Evolutionary conservation across 2,113 vertebrate species (phyloP).

Genomic region (Scopus umbretta): DNA sequence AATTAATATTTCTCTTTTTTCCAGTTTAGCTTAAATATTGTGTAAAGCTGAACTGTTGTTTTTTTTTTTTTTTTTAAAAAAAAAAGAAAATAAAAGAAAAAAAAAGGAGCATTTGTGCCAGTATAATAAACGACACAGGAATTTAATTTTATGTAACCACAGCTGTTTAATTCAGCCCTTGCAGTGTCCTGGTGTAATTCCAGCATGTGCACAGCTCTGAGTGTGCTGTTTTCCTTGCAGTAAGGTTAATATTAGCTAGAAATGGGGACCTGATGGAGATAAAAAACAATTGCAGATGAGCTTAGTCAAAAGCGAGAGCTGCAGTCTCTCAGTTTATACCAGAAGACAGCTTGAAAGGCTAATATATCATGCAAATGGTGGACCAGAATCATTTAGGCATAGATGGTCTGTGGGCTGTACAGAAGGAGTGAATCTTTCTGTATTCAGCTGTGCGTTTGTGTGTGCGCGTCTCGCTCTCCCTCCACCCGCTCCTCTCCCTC

Average conservation of each 20-base stretch:
- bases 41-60: background rate
- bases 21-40: background rate
- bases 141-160: background rate
- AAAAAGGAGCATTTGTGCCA: background rate
- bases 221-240: background rate
- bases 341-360: conserved; percentile 48
- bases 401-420: conserved; percentile 30
- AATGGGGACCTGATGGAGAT: background rate
- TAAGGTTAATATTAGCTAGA: background rate
- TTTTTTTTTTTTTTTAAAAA: no score
- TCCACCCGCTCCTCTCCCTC: background rate
- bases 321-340: background rate
- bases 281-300: background rate
- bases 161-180: background rate
- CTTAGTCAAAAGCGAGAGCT: conserved; percentile 1
- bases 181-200: background rate
- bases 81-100: no score
- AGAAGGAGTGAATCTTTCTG: conserved; percentile 10
- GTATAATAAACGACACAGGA: background rate
- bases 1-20: background rate
- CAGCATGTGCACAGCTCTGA: background rate
- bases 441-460: background rate
- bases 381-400: background rate
- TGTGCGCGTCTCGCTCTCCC: background rate
- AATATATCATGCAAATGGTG: conserved; percentile 53